Evolutionary conservation across 2,888 invertebrate species (phyloP), one percentile per base, ranked within the genome.

Genomic region (Palloptera scutellata): DNA sequence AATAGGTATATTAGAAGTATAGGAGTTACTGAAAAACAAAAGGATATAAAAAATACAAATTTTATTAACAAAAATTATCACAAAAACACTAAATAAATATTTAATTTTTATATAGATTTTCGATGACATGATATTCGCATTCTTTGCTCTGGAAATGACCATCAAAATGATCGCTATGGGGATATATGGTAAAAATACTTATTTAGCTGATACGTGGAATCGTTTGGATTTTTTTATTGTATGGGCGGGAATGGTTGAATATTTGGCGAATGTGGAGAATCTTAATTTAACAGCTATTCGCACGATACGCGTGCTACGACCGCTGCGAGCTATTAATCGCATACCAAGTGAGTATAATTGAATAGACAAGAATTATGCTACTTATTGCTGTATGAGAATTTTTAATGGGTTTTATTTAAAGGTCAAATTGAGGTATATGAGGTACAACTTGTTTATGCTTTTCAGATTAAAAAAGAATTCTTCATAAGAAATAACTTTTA

Each of bases 131-230:
- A 99, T 99, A 86, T 99, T 99, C 87, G 95, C 92, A 75, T 98
- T 98, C 88, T 99, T 99, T 88, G 91, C 97, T 61, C 86, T 97
- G 83, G 99, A 99, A 87, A 96, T 99, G 98, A 90, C 93, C 74
- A 94, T 99, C 84, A 99, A 99, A 88, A 95, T 98, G 92, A 91
- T 96, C 64, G 99, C 98, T 51, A 97, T 99, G 96, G 97, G 97
- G 20, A 92, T 98, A 72, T 93, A 93, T 79, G 97, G 97, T 20
- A 93, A 92, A 81, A 93, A 95, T 63, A 93, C 97, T 11, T 99
- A 99, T 85, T 89, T 99, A 81, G 97, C 96, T 0, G 99, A 99
- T 85, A 95, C 97, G 17, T 99, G 99, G 99, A 99, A 99, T 86
- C 90, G 97, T 78, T 89, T 99, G 81, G 99, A 99, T 87, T 94